phyloP scores from a whole-genome alignment of 92 coral and sea anemone genomes.

The Epizoanthus stellaris region DNA sequence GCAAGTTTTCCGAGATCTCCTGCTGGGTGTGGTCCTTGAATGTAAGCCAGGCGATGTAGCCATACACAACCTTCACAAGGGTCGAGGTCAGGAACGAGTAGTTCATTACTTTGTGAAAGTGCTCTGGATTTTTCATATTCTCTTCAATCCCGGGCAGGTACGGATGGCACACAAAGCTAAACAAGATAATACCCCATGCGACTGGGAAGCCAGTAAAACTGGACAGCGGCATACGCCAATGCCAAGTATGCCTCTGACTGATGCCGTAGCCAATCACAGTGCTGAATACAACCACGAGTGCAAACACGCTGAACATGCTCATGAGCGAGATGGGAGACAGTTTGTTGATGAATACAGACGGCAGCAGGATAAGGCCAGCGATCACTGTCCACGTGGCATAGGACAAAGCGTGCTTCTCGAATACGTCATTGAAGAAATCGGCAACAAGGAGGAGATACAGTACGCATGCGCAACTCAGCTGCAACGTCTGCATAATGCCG shows the following conservation, averaged over 20 bases:
- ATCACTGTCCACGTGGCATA: constrained; percentile 84
- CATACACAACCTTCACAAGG: constrained; percentile 78
- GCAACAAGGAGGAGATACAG: constrained; percentile 94
- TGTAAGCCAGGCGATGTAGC: constrained; percentile 88
- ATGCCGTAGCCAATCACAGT: constrained; percentile 92
- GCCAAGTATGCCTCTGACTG: constrained; percentile 87
- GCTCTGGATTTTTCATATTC: constrained; percentile 85
- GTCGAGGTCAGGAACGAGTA: constrained; percentile 83
- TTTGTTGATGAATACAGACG: constrained; percentile 90
- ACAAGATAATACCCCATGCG: constrained; percentile 96
- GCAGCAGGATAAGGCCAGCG: constrained; percentile 88
- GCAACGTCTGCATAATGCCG: constrained; percentile 90
- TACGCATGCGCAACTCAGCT: constrained; percentile 97
- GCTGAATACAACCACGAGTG: constrained; percentile 82
- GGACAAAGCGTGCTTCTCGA: constrained; percentile 76
- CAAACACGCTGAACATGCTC: constrained; percentile 98
- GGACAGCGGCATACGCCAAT: constrained; percentile 86
- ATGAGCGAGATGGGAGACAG: constrained; percentile 94
- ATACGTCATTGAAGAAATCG: constrained; percentile 96
- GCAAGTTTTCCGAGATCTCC: constrained; percentile 96
- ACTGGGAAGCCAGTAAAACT: constrained; percentile 91
- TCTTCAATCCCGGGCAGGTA: constrained; percentile 93
- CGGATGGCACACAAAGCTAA: constrained; percentile 98
- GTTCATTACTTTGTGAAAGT: constrained; percentile 92
- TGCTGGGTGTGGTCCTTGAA: constrained; percentile 88